phyloP scores from a whole-genome alignment of 2,797 vertebrate genomes.

The Lophotriccus pileatus region DNA sequence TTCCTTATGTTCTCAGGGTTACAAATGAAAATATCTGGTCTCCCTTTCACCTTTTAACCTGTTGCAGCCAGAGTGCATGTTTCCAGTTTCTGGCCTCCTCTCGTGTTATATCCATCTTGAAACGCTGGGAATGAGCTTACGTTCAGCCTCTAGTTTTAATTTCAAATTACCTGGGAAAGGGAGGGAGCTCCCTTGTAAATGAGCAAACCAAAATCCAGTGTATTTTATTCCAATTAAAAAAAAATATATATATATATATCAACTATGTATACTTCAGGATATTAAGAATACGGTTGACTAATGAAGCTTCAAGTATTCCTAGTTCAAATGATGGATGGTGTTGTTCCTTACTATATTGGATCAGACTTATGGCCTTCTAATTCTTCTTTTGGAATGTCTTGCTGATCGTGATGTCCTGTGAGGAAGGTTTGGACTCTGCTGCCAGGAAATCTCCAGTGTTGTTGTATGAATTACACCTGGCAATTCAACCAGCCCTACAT shows the following conservation, averaged over 20 bases:
- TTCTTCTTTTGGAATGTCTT: slow-evolving; percentile 42
- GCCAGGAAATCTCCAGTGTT: background rate
- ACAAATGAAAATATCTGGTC: slow-evolving; percentile 68
- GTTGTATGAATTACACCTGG: background rate
- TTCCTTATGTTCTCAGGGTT: slow-evolving; percentile 83
- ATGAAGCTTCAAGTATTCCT: slow-evolving; percentile 46
- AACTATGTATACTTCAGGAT: slow-evolving; percentile 45
- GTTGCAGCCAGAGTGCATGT: slow-evolving; percentile 69
- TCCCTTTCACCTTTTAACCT: slow-evolving; percentile 64
- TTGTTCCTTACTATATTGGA: slow-evolving; percentile 42
- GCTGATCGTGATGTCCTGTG: background rate
- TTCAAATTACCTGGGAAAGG: slow-evolving; percentile 23
- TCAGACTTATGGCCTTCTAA: slow-evolving; percentile 50
- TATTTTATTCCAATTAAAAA: slow-evolving; percentile 63
- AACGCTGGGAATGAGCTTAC: slow-evolving; percentile 29
- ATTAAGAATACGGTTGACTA: slow-evolving; percentile 54
- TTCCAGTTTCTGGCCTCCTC: slow-evolving; percentile 42
- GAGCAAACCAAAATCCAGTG: slow-evolving; percentile 55
- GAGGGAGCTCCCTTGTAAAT: slow-evolving; percentile 49
- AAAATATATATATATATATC: background rate
- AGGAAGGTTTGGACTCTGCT: slow-evolving; percentile 37
- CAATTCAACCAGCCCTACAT: background rate
- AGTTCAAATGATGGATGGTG: slow-evolving; percentile 43
- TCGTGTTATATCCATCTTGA: slow-evolving; percentile 19
- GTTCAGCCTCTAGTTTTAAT: slow-evolving; percentile 51